Evolutionary conservation across 2,113 vertebrate species (phyloP), one percentile per base, ranked within the genome.

Genomic region (Brachypodius melanocephalos): DNA sequence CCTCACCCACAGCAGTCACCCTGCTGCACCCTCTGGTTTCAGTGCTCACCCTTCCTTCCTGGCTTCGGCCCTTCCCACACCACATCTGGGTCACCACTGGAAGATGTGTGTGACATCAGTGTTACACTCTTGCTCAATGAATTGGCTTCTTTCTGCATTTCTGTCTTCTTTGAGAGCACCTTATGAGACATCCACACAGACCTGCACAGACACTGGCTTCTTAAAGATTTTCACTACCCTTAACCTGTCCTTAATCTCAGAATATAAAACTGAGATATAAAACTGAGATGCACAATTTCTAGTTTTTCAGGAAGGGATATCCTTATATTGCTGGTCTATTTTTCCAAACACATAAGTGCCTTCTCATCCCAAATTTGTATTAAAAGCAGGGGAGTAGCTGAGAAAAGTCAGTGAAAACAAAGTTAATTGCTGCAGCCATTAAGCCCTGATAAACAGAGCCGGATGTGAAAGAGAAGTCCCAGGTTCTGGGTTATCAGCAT

Each of bases 81-180:
- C 6, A 4, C 1, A 0, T 10, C n/a, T 20, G 25, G 14, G 28
- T 19, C 51, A 17, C 46, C 2, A 0, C 22, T 26, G 22, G 18
- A 24, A 72, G 69, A n/a, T 7, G 5, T 6, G 5, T 16, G 45
- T 19, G 16, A 13, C 10, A 11, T 15, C 28, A 66, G 31, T 1
- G 0, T 46, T 54, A 26, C n/a, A 10, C 51, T 74, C 40, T 8
- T n/a, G 12, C 17, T 45, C 28, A 20, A 5, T 12, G 3, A 62
- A 54, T 1, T 38, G 46, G 3, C 5, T 14, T 46, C 81, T 68
- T 78, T 18, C 42, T 59, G 34, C 26, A 7, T 32, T 54, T 76
- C 6, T 58, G 12, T 43, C 40, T 45, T 49, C 62, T 51, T 51
- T 18, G 18, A 69, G 46, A 36, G 18, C 28, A 18, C 6, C 1